Conservation (phyloP, 2,113 vertebrate species). For the human (Homo sapiens) region DNA sequence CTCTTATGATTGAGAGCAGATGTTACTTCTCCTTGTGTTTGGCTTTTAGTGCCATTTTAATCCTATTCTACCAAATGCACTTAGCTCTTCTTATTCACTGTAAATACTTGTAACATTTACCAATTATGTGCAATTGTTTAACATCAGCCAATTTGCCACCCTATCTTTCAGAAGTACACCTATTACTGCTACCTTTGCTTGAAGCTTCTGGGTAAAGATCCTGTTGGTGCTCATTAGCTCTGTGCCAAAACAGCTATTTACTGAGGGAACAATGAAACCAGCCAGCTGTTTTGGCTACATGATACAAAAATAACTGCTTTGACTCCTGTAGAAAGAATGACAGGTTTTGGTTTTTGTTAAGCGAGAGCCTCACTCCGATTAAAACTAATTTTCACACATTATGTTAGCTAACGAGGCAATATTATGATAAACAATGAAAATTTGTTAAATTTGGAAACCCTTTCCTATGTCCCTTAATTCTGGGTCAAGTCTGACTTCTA, state of each 20-base stretch:
- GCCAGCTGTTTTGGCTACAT: neutral
- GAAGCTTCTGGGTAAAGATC: neutral
- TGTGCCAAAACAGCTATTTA: constrained; percentile 19
- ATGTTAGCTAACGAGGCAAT: neutral
- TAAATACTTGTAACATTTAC: neutral
- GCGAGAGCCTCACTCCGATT: neutral
- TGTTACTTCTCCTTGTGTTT: neutral
- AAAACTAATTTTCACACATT: neutral
- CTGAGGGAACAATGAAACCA: neutral
- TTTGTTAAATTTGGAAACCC: neutral
- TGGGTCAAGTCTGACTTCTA: neutral
- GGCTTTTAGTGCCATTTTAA: neutral
- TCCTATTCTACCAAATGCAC: neutral
- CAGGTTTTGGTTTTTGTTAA: neutral
- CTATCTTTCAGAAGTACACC: neutral
- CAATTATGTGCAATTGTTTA: neutral
- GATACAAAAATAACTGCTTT: constrained; percentile 14
- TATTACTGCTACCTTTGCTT: neutral
- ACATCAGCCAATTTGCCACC: neutral
- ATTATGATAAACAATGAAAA: neutral
- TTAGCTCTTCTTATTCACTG: constrained; percentile 14
- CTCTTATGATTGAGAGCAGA: constrained; percentile 29
- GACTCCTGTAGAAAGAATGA: neutral
- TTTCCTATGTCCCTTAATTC: neutral
- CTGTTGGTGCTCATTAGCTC: neutral